Percentiles rank a stretch among this genome's conserved stretches.
Evolutionary conservation across 92 coral and sea anemone genomes (phyloP).

Genomic region (Metridium senile): DNA sequence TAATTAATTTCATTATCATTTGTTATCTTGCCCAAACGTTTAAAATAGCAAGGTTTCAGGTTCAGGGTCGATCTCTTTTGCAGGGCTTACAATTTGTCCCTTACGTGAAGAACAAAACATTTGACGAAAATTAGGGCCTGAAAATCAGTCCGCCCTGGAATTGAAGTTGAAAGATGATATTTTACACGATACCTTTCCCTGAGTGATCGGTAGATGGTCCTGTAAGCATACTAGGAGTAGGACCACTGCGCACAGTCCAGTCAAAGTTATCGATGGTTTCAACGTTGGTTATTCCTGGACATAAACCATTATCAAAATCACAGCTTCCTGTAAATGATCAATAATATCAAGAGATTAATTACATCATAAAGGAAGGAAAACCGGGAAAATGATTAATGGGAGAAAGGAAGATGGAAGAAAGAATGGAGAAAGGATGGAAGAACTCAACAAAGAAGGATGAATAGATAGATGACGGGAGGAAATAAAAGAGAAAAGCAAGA

Average conservation of each 20-base stretch:
- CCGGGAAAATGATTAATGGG: no score
- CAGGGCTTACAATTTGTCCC: no score
- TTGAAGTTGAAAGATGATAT: no score
- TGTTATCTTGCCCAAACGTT: no score
- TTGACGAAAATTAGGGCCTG: no score
- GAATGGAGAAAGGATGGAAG: no score
- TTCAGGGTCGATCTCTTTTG: no score
- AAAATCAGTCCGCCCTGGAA: no score
- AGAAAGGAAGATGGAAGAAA: neutral
- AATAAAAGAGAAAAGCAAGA: no score
- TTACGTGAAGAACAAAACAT: no score
- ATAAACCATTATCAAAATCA: slow-evolving; percentile 44
- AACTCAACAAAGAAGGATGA: neutral
- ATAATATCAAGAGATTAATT: neutral
- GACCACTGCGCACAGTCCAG: slow-evolving; percentile 37
- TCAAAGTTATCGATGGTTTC: slow-evolving; percentile 24
- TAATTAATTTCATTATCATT: no score
- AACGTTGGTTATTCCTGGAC: slow-evolving; percentile 26
- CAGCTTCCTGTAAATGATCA: slow-evolving; percentile 33
- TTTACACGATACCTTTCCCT: slow-evolving; percentile 38
- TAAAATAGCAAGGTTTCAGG: no score
- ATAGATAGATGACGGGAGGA: neutral
- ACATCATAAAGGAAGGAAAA: neutral
- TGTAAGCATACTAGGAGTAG: slow-evolving; percentile 30
- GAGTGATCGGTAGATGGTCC: slow-evolving; percentile 29